Base-by-base conservation (phyloP, 92 coral and sea anemone species). In the Anthopleura xanthogrammica region DNA sequence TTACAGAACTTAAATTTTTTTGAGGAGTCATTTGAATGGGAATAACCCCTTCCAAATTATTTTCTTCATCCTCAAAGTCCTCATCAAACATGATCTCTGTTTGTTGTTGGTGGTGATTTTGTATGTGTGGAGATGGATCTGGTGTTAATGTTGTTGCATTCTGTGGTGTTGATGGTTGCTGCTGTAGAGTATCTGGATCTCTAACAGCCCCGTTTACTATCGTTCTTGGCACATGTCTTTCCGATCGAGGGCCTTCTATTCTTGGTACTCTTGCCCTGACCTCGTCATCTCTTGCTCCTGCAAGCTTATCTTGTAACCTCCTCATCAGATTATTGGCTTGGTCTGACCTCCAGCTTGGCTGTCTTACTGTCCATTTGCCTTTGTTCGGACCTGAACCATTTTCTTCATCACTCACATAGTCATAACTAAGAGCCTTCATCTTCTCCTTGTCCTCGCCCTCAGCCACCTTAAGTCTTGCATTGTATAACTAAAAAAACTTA, bases 391-490 rank as follows among this genome's bases (percentile, higher is more conserved):
- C 85, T 9, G 16, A n/a, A 19, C 89, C 89, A 86, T 86, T 64
- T 80, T 86, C 89, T 41, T 86, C 89, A 46, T 86, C 89, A 75
- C 85, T 80, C n/a, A 80, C 81, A 46, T 85, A 85, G 20, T 78
- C 79, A 29, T 78, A 78, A 10, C 4, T 54, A n/a, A 85, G 78
- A 7, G 12, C 7, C 79, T 80, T 19, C 50, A 86, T 11, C 2
- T 42, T 60, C 20, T 62, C 77, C 56, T 80, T 81, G 16, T 85
- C 85, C 29, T 85, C 68, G 8, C 68, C 88, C 19, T 72, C 57
- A 7, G 84, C 83, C 2, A 73, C 86, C 76, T 86, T 81, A 9
- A 75, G 12, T 77, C 89, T 60, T 80, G 85, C 75, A 42, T 50
- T 81, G 79, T 79, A 86, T 22, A 86, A 78, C 81, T 85, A 77